These are phyloP conservation scores for Podarcis siculus DNA, from an alignment of 2,797 vertebrate genomes.

Conservation along the genomic window DNA sequence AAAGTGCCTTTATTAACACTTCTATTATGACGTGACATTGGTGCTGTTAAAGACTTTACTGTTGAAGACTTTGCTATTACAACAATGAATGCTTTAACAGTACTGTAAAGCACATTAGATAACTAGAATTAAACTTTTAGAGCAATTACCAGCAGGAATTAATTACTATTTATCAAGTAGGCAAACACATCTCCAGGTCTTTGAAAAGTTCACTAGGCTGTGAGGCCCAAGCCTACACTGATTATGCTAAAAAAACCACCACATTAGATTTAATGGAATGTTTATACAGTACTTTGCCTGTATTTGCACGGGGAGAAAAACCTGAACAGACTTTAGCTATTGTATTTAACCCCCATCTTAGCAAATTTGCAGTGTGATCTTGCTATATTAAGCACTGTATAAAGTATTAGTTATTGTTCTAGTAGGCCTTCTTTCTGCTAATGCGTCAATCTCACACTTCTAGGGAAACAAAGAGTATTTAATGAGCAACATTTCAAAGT, in stretches of 20 bases:
- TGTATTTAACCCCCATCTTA: neutral
- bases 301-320: no score
- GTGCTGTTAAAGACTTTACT: neutral
- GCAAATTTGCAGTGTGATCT: neutral
- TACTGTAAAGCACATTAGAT: neutral
- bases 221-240: neutral
- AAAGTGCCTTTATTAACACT: neutral
- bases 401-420: neutral
- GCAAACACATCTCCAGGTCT: neutral
- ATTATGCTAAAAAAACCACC: neutral
- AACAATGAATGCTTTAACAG: neutral
- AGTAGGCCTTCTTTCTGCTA: neutral
- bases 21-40: neutral
- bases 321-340: neutral
- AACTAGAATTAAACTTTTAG: neutral
- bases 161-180: neutral
- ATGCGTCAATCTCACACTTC: neutral
- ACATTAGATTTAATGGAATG: neutral
- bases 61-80: neutral
- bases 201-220: neutral
- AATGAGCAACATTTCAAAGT: neutral
- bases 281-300: neutral
- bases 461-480: neutral
- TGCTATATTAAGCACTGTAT: neutral
- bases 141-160: constrained; percentile 13